phyloP scores from a whole-genome alignment of 1,140 invertebrate genomes.

The Riptortus pedestris region DNA sequence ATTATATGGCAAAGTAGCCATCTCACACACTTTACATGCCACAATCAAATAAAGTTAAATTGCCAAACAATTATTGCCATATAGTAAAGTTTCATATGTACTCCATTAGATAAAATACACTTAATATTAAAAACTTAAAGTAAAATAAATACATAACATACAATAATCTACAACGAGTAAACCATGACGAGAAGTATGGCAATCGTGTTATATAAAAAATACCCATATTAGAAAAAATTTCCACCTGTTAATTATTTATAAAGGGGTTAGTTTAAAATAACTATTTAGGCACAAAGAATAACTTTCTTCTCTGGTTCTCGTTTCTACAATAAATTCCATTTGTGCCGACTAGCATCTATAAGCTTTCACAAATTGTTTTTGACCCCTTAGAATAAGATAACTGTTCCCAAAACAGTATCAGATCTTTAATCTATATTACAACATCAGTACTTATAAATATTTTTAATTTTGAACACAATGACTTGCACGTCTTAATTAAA shows the following conservation, averaged over 20 bases:
- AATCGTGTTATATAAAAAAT: neutral
- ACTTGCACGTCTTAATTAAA: slow-evolving; percentile 3
- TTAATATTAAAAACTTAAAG: neutral
- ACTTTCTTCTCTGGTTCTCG: neutral
- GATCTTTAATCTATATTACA: neutral
- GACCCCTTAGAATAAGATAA: neutral
- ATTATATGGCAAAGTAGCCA: neutral
- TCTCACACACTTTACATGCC: neutral
- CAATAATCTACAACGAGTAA: neutral
- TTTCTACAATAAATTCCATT: neutral
- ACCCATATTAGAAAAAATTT: neutral
- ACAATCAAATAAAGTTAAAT: neutral
- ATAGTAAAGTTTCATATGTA: neutral
- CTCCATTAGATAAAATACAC: neutral
- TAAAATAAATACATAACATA: too few relatives aligned
- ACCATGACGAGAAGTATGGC: neutral
- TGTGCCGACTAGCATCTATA: neutral
- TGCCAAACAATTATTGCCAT: slow-evolving; percentile 14
- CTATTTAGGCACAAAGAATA: neutral
- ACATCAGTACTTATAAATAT: slow-evolving; percentile 4
- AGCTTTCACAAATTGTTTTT: neutral
- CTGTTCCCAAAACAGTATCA: neutral
- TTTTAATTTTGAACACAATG: slow-evolving; percentile 16
- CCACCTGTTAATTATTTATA: neutral
- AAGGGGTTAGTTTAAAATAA: neutral